These are phyloP conservation scores for Styela plicata DNA, from an alignment of 23 tunicate species.

Conservation along the genomic window DNA sequence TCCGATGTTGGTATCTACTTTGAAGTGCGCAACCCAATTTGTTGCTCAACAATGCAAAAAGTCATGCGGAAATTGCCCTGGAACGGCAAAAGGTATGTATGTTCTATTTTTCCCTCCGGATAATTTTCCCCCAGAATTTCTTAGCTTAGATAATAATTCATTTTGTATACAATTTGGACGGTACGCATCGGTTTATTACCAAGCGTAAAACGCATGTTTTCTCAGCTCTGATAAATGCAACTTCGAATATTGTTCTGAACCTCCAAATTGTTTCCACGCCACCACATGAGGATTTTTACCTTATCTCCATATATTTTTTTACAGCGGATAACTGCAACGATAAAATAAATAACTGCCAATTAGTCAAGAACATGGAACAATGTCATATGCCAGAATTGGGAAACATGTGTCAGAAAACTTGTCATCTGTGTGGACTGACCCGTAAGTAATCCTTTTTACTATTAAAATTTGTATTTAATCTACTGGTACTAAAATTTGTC, in stretches of 20 bases:
- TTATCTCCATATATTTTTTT: not conserved
- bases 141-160: too few relatives aligned
- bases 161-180: too few relatives aligned
- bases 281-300: too few relatives aligned
- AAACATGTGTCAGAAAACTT: conserved; percentile 18
- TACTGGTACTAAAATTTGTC: not conserved
- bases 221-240: too few relatives aligned
- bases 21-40: conserved; percentile 7
- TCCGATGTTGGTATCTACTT: not conserved
- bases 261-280: too few relatives aligned
- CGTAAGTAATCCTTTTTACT: not conserved
- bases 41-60: conserved; percentile 11
- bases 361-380: conserved; percentile 13
- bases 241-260: too few relatives aligned
- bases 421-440: conserved; percentile 9
- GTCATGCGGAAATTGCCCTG: conserved; percentile 23
- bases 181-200: too few relatives aligned
- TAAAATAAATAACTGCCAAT: not conserved
- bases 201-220: too few relatives aligned
- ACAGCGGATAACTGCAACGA: conserved; percentile 16
- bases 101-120: too few relatives aligned
- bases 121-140: too few relatives aligned
- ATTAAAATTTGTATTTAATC: not conserved
- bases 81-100: not conserved
- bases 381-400: not conserved